These are phyloP conservation scores for Taenioides sp. DNA, from an alignment of 2,797 vertebrate genomes.

Conservation along the genomic window DNA sequence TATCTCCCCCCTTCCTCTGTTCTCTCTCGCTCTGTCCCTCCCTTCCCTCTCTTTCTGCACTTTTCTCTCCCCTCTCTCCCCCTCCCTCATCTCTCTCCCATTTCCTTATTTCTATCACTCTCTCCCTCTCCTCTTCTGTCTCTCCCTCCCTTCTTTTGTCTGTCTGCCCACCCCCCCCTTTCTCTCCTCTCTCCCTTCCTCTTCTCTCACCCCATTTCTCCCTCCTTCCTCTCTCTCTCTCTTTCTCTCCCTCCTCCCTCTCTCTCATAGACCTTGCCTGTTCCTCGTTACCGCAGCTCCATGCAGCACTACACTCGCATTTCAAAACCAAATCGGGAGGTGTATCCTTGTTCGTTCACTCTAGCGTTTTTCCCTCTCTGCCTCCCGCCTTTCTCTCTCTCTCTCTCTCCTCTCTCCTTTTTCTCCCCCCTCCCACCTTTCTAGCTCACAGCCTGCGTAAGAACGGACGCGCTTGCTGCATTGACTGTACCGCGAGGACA, in stretches of 20 bases:
- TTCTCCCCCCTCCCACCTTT: constrained; percentile 6
- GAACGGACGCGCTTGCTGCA: constrained; percentile 20
- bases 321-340: constrained; percentile 61
- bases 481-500: constrained; percentile 12
- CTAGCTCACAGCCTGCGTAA: constrained; percentile 36
- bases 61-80: neutral
- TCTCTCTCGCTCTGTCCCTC: too few relatives aligned
- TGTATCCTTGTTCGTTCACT: constrained; percentile 16
- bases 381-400: neutral
- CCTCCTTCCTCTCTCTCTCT: neutral
- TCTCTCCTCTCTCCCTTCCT: neutral
- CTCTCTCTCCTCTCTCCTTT: neutral
- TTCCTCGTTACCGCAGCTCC: constrained; percentile 36
- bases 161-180: neutral
- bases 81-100: neutral
- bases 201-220: too few relatives aligned
- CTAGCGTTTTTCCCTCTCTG: neutral
- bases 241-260: neutral
- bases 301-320: constrained; percentile 34
- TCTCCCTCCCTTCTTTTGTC: neutral
- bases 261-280: constrained; percentile 13
- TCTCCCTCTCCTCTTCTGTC: neutral
- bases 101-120: neutral
- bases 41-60: neutral
- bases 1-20: neutral